Evolutionary conservation across 2,888 invertebrate genomes (phyloP), one percentile per base, ranked within the genome.

Genomic region (Volucella bombylans): DNA sequence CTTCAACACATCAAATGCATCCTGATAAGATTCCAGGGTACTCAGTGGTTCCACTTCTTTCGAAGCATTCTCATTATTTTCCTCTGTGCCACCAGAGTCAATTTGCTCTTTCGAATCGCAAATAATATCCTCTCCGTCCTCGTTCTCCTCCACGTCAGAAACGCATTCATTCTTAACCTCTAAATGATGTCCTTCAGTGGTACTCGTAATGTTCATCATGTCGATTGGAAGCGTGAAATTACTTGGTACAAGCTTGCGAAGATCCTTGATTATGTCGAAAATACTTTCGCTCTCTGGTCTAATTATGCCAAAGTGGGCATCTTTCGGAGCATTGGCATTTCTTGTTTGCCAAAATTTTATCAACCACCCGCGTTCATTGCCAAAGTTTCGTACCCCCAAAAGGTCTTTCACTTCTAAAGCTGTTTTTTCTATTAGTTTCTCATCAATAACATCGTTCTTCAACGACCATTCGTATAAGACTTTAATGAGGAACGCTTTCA

Each of bases 1-100:
- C 23, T 89, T 90, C 0, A 91, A 82, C 49, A 91, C 87, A n/a
- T 90, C 89, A 15, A 90, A 65, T 0, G 91, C 91, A 39, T 91
- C 90, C 3, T 88, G 87, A 67, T 91, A 91, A 57, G 88, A 89
- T 10, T 89, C 88, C 4, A 90, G 43, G 10, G 77, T 15, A 41
- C 74, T 10, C 1, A 4, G 8, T 15, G 67, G 43, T 8, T 41
- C 23, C 18, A 38, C 43, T 18, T 68, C 61, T 8, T 12, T 45
- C 18, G 18, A 4, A 11, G 18, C 18, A 71, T 41, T 18, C 8
- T 8, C 23, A 3, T 23, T 23, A 45, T 12, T 41, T 38, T 12
- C 39, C 11, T 31, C 54, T 0, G 9, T 12, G 9, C 10, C 2
- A 15, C 4, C 1, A 4, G 31, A 10, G 3, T 15, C 3, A 1